Evolutionary conservation across 2,888 invertebrate genomes (phyloP), one percentile per base, ranked within the genome.

Genomic region (Phalera bucephala): DNA sequence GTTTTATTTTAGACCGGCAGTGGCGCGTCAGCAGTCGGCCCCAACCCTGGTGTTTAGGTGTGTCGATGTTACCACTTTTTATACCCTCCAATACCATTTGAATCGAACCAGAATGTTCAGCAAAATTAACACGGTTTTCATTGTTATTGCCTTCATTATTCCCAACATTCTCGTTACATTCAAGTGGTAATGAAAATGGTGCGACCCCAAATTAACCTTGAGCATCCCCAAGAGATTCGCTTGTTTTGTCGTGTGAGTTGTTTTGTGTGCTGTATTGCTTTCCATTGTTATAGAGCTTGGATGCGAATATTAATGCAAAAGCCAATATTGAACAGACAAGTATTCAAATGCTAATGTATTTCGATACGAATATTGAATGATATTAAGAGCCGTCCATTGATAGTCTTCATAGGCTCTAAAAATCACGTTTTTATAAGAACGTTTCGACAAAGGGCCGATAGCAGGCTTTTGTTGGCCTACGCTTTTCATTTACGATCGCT

Each of bases 1-100:
- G 78, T 88, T 89, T 88, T 78, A 80, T 90, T 90, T 88, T 90
- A 90, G 90, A 90, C 90, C 90, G 69, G 84, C 88, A 71, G 90
- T 90, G 85, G 86, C 90, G 81, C 86, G 90, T 52, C 90, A 90
- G 89, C 90, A 90, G 87, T 90, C 90, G 44, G 90, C 90, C 64
- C 90, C 90, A 66, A 90, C 90, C 76, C 87, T 90, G 78, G 90
- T 90, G 80, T 89, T 89, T 90, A 90, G 90, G 90, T 90, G 90
- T 91, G 90, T 91, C 90, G 87, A 83, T 88, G 88, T 87, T 85
- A 79, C 79, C 84, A 75, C 64, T 72, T 79, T 66, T 65, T 78
- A 62, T 71, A 65, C 56, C 61, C 47, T 69, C 69, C 64, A 64
- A 73, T 80, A 70, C 68, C 69, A 77, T 75, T 84, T 84, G 72